These are phyloP conservation scores for Suricata suricatta DNA, from an alignment of 2,113 vertebrate genomes.

Conservation along the genomic window DNA sequence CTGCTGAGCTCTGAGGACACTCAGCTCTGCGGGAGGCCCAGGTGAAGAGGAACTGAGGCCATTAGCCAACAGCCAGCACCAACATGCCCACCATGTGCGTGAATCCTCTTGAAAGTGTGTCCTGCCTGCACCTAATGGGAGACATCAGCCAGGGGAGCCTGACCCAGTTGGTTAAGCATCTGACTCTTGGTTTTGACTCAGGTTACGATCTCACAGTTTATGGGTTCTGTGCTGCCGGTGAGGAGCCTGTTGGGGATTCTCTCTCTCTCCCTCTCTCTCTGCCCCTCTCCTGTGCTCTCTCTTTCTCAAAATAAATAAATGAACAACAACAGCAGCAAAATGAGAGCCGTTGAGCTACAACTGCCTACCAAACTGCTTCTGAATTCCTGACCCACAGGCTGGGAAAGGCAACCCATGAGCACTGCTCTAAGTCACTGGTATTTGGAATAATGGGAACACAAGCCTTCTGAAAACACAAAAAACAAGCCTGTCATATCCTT, in stretches of 20 bases:
- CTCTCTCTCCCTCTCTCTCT: too few species aligned
- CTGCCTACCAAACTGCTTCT: too few species aligned
- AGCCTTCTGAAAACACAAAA: not conserved
- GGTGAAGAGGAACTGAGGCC: not conserved
- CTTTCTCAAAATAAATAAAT: too few species aligned
- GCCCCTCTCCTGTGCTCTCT: too few species aligned
- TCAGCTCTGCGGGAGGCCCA: not conserved
- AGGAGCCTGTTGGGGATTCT: too few species aligned
- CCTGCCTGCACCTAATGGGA: not conserved
- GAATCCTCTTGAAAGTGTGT: not conserved
- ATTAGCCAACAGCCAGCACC: not conserved
- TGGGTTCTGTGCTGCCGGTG: too few species aligned
- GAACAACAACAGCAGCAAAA: too few species aligned
- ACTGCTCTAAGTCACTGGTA: not conserved
- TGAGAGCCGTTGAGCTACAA: not conserved
- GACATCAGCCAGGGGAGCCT: not conserved
- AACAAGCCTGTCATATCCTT: not conserved
- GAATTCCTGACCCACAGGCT: not conserved
- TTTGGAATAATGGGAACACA: not conserved
- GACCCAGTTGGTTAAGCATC: too few species aligned
- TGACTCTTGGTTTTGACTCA: too few species aligned
- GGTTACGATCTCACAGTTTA: too few species aligned
- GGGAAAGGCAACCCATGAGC: not conserved
- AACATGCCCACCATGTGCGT: not conserved
- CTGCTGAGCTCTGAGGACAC: not conserved